Base-by-base conservation (phyloP, 2,113 vertebrate species). In the Pseudorasbora parva region DNA sequence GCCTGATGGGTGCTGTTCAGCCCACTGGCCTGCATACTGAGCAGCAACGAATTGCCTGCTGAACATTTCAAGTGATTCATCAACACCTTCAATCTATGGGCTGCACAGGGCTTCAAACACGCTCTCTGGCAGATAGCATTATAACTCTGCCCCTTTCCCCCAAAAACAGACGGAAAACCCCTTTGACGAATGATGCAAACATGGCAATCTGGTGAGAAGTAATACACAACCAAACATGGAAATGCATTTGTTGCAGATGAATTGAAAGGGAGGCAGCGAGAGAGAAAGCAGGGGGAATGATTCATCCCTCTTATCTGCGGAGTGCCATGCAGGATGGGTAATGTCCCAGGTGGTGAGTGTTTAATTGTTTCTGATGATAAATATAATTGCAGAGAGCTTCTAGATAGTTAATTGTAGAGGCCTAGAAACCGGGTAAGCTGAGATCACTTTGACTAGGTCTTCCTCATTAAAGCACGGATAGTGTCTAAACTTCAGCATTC, bases 1-100 rank as follows among this genome's bases (percentile, higher is more conserved):
- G 87, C 87, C 86, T 78, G 90, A 90, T 90, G 87, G 88, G 91
- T 90, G 92, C 89, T 88, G 90, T 89, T 92, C 91, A 93, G 91
- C 87, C 90, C 90, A 92, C 91, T 91, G 82, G 91, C 91, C 92
- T 94, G 93, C 92, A 94, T 94, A 93, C 93, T 92, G 93, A 95
- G 93, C 92, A 93, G 93, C 92, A 87, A 91, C 89, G 90, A 90
- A 95, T 94, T 94, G 93, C 92, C 92, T 93, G 91, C 91, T 91
- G 91, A 93, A 92, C 92, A 88, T 92, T 89, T 90, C 71, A 85
- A 88, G 90, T 75, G 87, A 94, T 94, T 94, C 91, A 93, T 94
- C 94, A 94, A 88, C 90, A 90, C 78, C 89, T 87, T 88, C 94
- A 94, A 94, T 94, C 91, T 94, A 87, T 83, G 86, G 89, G 90